phyloP scores from a whole-genome alignment of 2,797 vertebrate species.

The Rhabdomys pumilio region DNA sequence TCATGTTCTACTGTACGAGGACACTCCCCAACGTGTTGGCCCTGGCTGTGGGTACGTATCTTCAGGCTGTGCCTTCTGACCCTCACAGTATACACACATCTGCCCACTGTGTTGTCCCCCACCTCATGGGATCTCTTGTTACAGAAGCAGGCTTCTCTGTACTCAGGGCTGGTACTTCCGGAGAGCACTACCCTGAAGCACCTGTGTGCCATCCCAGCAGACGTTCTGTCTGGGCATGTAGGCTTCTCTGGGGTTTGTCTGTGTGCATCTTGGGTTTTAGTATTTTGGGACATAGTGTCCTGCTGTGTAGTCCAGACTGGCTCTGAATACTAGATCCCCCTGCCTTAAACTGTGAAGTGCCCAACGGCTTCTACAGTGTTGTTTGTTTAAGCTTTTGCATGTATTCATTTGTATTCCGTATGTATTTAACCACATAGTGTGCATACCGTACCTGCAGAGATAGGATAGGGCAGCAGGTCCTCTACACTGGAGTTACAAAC shows the following conservation, averaged over 20 bases:
- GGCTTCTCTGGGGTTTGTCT: background rate
- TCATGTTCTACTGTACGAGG: slow-evolving; percentile 98
- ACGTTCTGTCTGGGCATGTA: slow-evolving; percentile 93
- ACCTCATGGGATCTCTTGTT: background rate
- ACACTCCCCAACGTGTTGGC: slow-evolving; percentile 97
- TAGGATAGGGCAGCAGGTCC: background rate
- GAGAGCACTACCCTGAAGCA: background rate
- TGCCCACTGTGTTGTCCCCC: background rate
- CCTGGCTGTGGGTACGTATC: slow-evolving; percentile 93
- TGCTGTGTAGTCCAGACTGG: background rate
- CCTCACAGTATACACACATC: background rate
- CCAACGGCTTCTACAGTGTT: background rate
- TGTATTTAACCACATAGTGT: background rate
- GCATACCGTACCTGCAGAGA: background rate
- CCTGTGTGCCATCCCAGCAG: slow-evolving; percentile 91
- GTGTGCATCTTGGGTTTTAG: background rate
- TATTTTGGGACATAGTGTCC: no score
- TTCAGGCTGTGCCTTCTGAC: rapidly evolving
- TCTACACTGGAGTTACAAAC: background rate
- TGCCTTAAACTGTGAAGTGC: background rate
- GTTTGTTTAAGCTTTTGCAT: background rate
- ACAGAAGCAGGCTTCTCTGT: background rate
- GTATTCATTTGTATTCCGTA: background rate
- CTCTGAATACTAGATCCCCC: no score
- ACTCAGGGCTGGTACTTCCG: background rate